A percentile compares a stretch with the other conserved stretches of the same genome.
Conservation (phyloP, 2,113 vertebrate genomes). For the Nettapus auritus region DNA sequence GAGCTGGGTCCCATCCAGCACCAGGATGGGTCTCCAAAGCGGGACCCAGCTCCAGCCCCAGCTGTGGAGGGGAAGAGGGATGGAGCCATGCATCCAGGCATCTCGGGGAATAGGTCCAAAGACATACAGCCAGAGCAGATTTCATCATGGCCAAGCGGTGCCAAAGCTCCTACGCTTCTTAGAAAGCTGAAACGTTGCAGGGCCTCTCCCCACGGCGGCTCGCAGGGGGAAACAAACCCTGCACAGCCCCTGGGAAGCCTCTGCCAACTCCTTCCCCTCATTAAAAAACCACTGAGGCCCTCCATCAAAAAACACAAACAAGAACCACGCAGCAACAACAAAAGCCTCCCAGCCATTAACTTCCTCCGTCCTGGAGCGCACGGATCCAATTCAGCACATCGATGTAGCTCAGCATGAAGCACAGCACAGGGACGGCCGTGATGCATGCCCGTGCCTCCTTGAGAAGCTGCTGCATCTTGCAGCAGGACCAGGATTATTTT, state of each 20-base stretch:
- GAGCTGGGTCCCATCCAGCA: not conserved
- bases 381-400: not conserved
- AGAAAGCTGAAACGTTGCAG: not conserved
- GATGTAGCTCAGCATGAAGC: not conserved
- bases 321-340: not conserved
- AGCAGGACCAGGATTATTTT: not conserved
- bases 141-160: rapidly evolving
- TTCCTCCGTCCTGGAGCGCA: not conserved
- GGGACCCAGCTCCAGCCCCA: not conserved
- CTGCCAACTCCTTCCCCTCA: not conserved
- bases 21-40: not conserved
- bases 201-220: not conserved
- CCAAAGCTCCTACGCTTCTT: not conserved
- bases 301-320: not conserved
- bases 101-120: not conserved
- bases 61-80: rapidly evolving
- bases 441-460: not conserved
- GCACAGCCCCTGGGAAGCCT: not conserved
- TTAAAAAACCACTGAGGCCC: not conserved
- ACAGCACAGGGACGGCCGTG: not conserved
- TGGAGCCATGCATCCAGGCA: not conserved
- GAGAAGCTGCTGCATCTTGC: slow-evolving; percentile 1
- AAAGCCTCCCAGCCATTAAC: slow-evolving; percentile 12
- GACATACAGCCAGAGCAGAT: not conserved
- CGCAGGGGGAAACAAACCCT: not conserved